Base-by-base conservation (phyloP, 2,113 vertebrate genomes). In the Crotalus helleri region DNA sequence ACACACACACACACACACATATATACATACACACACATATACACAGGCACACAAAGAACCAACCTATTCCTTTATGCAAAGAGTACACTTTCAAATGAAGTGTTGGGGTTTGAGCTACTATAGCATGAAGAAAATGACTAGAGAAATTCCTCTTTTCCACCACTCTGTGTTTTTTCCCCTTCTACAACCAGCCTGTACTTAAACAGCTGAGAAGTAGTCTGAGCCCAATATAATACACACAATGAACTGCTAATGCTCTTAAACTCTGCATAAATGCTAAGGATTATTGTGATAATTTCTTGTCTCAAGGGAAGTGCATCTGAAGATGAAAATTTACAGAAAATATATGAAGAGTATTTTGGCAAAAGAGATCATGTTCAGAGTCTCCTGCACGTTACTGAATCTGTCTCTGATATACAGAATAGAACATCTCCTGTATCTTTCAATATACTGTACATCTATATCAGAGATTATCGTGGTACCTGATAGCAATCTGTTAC, bases 381-480 rank as follows among this genome's bases (percentile, higher is more conserved):
- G 55, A 92, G n/a, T 93, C 95, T 93, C 92, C 94, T 95, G 95
- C 39, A 94, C 49, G 87, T 96, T 97, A 97, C 93, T 96, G 96
- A 96, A 94, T 90, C 86, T 96, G 92, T 96, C 95, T 95, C 86
- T 94, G 95, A 96, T 93, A 92, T 96, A 92, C 93, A 93, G 93
- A 91, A 55, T 93, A 92, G 91, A 93, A 89, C 94, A 97, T 95
- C 96, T 96, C 95, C 89, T 94, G 92, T 91, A 64, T 64, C 64
- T 69, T 69, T 69, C 64, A 69, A 69, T 69, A n/a, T n/a, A 69
- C 29, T 94, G 93, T 92, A 74, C 54, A 39, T 95, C 96, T 97
- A 96, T 93, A 95, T 96, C 96, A 95, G 95, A 97, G 96, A 97
- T 92, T 95, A 96, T 91, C 96, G 94, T 96, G 92, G 93, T 94